Percentiles rank a stretch among this genome's conserved stretches.
Evolutionary conservation across 2,797 vertebrate species (phyloP).

Genomic region (Anguilla anguilla): DNA sequence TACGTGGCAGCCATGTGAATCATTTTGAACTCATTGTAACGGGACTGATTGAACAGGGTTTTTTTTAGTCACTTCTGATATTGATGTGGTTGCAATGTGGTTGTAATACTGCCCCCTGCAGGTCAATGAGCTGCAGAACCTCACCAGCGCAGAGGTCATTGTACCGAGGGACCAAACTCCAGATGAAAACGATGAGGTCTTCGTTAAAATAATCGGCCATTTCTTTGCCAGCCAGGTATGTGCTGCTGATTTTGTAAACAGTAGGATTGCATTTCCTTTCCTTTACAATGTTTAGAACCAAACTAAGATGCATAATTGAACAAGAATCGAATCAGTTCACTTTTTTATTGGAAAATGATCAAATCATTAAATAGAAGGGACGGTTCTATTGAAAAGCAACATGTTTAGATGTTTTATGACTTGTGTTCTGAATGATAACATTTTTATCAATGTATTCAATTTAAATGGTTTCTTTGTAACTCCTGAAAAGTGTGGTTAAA

Average conservation of each 20-base stretch:
- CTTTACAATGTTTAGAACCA: not conserved
- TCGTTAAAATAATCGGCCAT: conserved; percentile 95
- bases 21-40: not conserved
- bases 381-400: not conserved
- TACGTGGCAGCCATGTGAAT: not conserved
- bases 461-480: not conserved
- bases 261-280: not conserved
- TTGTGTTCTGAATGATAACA: not conserved
- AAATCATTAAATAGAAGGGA: not conserved
- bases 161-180: conserved; percentile 96
- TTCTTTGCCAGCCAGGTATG: conserved; percentile 95
- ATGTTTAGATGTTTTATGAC: not conserved
- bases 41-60: not conserved
- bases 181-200: conserved; percentile 92
- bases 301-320: not conserved
- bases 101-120: conserved; percentile 50
- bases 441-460: not conserved
- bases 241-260: not conserved
- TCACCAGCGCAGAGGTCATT: conserved; percentile 94
- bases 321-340: too few relatives aligned
- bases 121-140: conserved; percentile 93
- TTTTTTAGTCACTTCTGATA: not conserved
- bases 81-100: not conserved
- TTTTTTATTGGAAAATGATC: not conserved
- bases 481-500: not conserved